Conservation (phyloP, 2,888 invertebrate species). For the Galeopsomyia nigrocyanea region DNA sequence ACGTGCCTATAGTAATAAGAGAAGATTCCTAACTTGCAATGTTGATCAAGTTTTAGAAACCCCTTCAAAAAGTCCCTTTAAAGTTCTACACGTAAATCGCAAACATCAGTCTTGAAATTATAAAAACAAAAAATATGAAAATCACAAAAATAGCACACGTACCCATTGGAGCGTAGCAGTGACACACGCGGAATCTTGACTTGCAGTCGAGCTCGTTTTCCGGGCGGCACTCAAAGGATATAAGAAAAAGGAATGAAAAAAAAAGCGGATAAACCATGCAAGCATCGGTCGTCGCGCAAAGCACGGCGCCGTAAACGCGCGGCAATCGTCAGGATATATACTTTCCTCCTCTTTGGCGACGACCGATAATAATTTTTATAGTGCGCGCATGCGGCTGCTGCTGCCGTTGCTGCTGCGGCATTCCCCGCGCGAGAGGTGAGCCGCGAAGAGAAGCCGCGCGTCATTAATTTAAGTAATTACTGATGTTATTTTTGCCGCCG, state of each 20-base stretch:
- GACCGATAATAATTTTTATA: constrained; percentile 45
- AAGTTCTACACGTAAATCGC: no score
- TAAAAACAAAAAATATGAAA: no score
- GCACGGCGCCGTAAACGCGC: constrained; percentile 24
- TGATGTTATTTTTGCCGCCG: constrained; percentile 25
- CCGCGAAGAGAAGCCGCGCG: neutral
- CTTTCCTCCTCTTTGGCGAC: constrained; percentile 6
- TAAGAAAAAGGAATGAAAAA: constrained; percentile 27
- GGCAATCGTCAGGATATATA: constrained; percentile 41
- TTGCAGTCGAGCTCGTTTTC: constrained; percentile 14
- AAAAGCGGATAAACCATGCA: constrained; percentile 31
- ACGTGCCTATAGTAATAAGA: no score
- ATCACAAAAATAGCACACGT: no score
- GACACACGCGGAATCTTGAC: no score
- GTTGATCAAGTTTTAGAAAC: no score
- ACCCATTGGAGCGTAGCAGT: no score
- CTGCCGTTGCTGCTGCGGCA: neutral
- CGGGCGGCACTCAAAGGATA: neutral
- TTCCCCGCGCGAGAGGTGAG: constrained; percentile 13
- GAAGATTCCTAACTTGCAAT: no score
- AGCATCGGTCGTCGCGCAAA: constrained; percentile 3
- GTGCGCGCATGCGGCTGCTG: constrained; percentile 1
- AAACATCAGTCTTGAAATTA: no score
- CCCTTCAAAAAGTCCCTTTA: no score
- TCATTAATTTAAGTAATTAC: constrained; percentile 46